Conservation (phyloP, 2,888 invertebrate genomes). For the Pyrgus malvae region DNA sequence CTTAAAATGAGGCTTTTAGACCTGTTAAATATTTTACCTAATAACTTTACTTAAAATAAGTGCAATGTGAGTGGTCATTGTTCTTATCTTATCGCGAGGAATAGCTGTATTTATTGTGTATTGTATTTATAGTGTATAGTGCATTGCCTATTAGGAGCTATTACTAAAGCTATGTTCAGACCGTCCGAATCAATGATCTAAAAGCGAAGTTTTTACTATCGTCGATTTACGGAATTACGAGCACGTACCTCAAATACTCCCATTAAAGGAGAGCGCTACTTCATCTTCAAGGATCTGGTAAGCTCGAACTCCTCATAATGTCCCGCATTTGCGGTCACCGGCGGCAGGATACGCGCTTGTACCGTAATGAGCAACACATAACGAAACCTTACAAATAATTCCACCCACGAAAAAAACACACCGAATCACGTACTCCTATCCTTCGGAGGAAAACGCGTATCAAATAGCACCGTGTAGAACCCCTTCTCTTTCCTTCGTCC, state of each 20-base stretch:
- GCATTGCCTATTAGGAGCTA: too few relatives aligned
- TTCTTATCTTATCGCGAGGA: too few relatives aligned
- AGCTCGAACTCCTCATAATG: conserved; percentile 58
- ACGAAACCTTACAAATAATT: conserved; percentile 81
- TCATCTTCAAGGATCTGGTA: conserved; percentile 64
- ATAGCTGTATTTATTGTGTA: too few relatives aligned
- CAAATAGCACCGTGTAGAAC: conserved; percentile 62
- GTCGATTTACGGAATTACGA: conserved; percentile 42
- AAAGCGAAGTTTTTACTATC: conserved; percentile 40
- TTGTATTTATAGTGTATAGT: too few relatives aligned
- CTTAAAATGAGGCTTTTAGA: too few relatives aligned
- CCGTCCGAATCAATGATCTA: background rate
- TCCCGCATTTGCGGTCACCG: conserved; percentile 76
- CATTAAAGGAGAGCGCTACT: conserved; percentile 50
- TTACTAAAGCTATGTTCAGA: too few relatives aligned
- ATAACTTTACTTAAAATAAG: too few relatives aligned
- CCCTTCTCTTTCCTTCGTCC: conserved; percentile 50
- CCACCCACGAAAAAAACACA: conserved; percentile 77
- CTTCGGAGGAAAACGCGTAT: conserved; percentile 80
- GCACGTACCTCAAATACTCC: conserved; percentile 61
- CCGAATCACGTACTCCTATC: conserved; percentile 79
- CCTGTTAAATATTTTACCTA: too few relatives aligned
- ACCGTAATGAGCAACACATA: conserved; percentile 80
- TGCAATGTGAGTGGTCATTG: too few relatives aligned
- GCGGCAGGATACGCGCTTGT: conserved; percentile 77